Percentiles rank a stretch among this genome's conserved stretches.
phyloP scores from a whole-genome alignment of 2,113 vertebrate genomes.

The Ailurus styani region DNA sequence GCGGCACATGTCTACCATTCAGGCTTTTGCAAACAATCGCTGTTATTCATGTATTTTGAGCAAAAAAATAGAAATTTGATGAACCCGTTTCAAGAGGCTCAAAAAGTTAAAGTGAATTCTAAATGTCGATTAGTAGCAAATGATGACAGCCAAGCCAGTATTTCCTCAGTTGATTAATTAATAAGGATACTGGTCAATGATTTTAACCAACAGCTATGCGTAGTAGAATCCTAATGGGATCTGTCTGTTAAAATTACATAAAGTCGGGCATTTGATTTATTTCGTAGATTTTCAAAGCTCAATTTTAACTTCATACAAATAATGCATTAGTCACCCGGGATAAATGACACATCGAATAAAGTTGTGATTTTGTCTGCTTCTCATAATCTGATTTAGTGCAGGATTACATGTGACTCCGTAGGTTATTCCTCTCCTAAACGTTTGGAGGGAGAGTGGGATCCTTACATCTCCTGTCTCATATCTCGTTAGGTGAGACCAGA shows the following conservation, averaged over 20 bases:
- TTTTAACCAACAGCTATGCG: conserved; percentile 84
- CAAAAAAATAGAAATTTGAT: conserved; percentile 73
- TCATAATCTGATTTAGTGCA: conserved; percentile 83
- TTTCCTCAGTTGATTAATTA: conserved; percentile 85
- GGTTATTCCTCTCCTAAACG: conserved; percentile 77
- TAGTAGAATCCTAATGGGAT: conserved; percentile 82
- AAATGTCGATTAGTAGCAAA: conserved; percentile 81
- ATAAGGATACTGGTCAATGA: conserved; percentile 84
- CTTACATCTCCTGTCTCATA: conserved; percentile 72
- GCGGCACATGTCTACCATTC: conserved; percentile 23
- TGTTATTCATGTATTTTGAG: conserved; percentile 52
- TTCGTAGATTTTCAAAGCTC: conserved; percentile 80
- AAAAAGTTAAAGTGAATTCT: conserved; percentile 81
- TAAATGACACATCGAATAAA: conserved; percentile 83
- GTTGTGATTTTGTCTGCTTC: conserved; percentile 82
- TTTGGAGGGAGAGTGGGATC: conserved; percentile 72
- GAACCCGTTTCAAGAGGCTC: conserved; percentile 75
- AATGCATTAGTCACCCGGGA: conserved; percentile 84
- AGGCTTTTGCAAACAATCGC: conserved; percentile 61
- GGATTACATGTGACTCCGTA: conserved; percentile 79
- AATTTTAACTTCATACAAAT: conserved; percentile 86
- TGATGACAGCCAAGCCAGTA: conserved; percentile 77
- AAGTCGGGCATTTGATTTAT: conserved; percentile 85
- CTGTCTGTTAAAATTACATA: conserved; percentile 85
- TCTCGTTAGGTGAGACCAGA: conserved; percentile 74